phyloP scores from a whole-genome alignment of 2,113 vertebrate species.

The Bettongia penicillata region DNA sequence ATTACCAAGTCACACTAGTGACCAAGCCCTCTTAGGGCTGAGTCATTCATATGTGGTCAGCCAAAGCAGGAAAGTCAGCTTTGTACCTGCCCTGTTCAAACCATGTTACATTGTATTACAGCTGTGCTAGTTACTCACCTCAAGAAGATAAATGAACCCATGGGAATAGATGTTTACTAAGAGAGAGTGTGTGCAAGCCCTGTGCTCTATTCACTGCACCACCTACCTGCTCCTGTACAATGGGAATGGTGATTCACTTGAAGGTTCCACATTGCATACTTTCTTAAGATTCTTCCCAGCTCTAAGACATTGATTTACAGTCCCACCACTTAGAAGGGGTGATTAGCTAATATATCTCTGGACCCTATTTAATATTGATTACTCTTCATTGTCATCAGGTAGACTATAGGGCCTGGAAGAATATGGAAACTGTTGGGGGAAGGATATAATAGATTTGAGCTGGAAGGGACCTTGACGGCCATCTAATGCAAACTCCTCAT shows the following conservation, averaged over 20 bases:
- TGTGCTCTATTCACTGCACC: too few species aligned
- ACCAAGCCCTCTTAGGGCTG: too few species aligned
- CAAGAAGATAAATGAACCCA: neutral
- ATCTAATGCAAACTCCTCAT: neutral
- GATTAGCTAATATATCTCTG: neutral
- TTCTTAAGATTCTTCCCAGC: neutral
- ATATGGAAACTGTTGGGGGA: neutral
- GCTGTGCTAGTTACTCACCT: neutral
- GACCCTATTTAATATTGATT: neutral
- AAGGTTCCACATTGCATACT: neutral
- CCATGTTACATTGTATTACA: neutral
- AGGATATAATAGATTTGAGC: neutral
- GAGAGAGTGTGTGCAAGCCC: neutral
- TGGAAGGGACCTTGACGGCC: too few species aligned
- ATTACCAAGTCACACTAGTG: too few species aligned
- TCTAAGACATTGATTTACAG: neutral
- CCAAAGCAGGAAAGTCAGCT: neutral
- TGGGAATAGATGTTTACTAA: neutral
- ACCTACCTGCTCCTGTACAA: too few species aligned
- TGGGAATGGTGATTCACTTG: neutral
- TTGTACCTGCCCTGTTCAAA: neutral
- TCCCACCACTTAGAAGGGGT: neutral
- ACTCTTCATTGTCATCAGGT: neutral
- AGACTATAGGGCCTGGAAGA: neutral
- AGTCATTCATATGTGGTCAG: too few species aligned